phyloP scores from a whole-genome alignment of 2,888 invertebrate genomes.

The Acronicta alni region DNA sequence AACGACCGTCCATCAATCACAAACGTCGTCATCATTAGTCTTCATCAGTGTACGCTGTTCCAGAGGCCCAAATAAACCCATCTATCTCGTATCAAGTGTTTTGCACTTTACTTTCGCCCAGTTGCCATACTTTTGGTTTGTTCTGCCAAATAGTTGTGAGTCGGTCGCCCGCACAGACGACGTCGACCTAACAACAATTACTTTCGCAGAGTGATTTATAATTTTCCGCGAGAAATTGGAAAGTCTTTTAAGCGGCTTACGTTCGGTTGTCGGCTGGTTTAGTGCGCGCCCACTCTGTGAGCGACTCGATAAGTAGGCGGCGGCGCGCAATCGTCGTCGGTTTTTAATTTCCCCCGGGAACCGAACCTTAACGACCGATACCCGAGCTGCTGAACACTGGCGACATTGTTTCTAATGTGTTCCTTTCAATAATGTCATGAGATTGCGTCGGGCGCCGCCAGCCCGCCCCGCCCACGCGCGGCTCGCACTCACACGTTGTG shows the following conservation, averaged over 20 bases:
- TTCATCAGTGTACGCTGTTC: conserved; percentile 44
- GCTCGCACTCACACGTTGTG: not conserved
- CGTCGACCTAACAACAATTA: conserved; percentile 23
- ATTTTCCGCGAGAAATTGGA: conserved; percentile 48
- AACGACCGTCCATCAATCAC: conserved; percentile 44
- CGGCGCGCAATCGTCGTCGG: conserved; percentile 53
- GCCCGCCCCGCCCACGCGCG: not conserved
- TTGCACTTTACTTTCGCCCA: conserved; percentile 1
- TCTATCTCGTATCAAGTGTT: conserved; percentile 34
- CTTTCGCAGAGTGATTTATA: conserved; percentile 39
- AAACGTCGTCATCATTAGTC: conserved; percentile 45
- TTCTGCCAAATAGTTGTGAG: conserved; percentile 3
- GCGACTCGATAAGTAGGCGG: conserved; percentile 60
- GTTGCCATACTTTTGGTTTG: not conserved
- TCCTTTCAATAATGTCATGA: conserved; percentile 55
- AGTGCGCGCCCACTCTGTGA: conserved; percentile 38
- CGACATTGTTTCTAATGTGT: conserved; percentile 63
- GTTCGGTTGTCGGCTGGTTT: conserved; percentile 24
- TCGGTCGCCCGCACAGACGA: not conserved
- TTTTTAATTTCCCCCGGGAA: conserved; percentile 68
- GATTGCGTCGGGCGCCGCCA: conserved; percentile 14
- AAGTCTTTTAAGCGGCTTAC: conserved; percentile 59
- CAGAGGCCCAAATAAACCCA: conserved; percentile 32
- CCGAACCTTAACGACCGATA: conserved; percentile 55
- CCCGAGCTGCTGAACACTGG: conserved; percentile 44